Evolutionary conservation across 2,113 vertebrate genomes (phyloP), one percentile per base, ranked within the genome.

Genomic region (Laticauda laticaudata): DNA sequence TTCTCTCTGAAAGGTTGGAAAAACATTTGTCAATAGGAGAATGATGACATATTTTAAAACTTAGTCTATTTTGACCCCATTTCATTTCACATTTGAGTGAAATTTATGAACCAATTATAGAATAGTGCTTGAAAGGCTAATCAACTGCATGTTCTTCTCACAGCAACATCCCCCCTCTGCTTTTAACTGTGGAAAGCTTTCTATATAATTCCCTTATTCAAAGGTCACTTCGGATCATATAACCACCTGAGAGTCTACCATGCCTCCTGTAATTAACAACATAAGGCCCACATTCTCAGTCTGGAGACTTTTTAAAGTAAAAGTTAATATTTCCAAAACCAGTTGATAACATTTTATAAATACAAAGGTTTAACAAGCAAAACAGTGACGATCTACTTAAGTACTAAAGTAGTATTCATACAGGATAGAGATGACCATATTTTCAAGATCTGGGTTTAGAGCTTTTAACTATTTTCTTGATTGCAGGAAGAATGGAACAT

Each of bases 401-500:
- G 34, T 39, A 39, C 34, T 39, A 94, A 96, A 96, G 95, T 94
- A 94, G 90, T 12, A 0, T 94, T 96, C 91, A 89, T 90, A 69
- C 94, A 92, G 23, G 85, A 91, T 94, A 88, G 51, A 61, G 92
- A 96, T 91, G 56, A 53, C 59, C 90, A 43, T 43, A 93, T 94
- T 0, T 5, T 75, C 48, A n/a, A 7, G 75, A 92, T 94, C 95
- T 55, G 94, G 39, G 85, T 86, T 96, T 94, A 55, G 89, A 93
- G 89, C 87, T 81, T 39, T 39, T 91, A 15, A 86, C 90, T 92
- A 57, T 24, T 91, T 95, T 56, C 90, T 54, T 87, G 89, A 91
- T 94, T 94, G 85, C 93, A 94, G 94, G 93, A 95, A 95, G 95
- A 94, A 88, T 85, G 90, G 51, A 93, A 55, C 93, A 96, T 97